Conservation (phyloP, 1,140 invertebrate genomes). For the Colletes latitarsis region DNA sequence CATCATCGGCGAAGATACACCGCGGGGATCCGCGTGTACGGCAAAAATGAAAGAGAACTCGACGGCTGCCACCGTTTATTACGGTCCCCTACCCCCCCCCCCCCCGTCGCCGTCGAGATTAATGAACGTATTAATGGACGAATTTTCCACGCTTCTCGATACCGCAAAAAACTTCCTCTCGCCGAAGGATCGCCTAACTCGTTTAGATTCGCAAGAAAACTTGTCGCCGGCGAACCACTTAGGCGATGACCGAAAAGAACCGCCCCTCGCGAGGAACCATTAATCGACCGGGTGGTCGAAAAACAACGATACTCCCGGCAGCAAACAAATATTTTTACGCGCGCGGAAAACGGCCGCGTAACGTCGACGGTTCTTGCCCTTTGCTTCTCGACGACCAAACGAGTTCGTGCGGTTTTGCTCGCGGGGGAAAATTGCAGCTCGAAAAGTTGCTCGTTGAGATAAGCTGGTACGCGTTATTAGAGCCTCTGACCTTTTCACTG, state of each 20-base stretch:
- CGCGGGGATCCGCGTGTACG: conserved; percentile 1
- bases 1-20: neutral
- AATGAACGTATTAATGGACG: conserved; percentile 47
- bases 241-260: neutral
- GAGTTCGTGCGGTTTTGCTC: too few species aligned
- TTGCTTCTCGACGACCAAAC: too few species aligned
- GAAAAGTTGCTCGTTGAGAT: too few species aligned
- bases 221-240: conserved; percentile 14
- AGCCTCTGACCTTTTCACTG: too few species aligned
- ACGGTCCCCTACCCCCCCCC: neutral
- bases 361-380: too few species aligned
- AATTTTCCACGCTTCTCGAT: too few species aligned
- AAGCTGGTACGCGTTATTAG: too few species aligned
- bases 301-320: neutral
- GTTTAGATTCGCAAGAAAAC: conserved; percentile 47
- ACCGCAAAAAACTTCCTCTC: too few species aligned
- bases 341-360: too few species aligned
- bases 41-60: conserved; percentile 21
- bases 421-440: too few species aligned
- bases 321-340: too few species aligned
- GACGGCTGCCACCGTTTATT: conserved; percentile 1
- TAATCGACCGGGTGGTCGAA: neutral
- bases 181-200: conserved; percentile 15
- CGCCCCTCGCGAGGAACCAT: too few species aligned
- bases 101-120: conserved; percentile 25